Evolutionary conservation across 2,888 invertebrate genomes (phyloP), one percentile per base, ranked within the genome.

Genomic region (Lithophane ornitopus): DNA sequence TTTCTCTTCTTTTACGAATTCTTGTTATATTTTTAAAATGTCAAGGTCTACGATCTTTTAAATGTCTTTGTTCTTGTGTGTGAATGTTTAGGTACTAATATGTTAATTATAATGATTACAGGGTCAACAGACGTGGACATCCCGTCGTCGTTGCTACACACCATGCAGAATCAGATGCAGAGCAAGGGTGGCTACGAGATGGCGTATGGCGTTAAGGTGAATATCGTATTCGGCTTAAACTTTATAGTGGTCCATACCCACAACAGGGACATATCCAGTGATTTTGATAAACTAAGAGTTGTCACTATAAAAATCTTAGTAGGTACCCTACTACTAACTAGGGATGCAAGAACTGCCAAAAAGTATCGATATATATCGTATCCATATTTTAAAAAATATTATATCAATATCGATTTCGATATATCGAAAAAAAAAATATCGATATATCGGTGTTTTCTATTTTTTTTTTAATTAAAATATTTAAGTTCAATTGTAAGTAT

Each of bases 151-250:
- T 97, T 99, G 95, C 97, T 99, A 85, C 98, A 98, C 92, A 98
- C 98, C 87, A 98, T 99, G 92, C 99, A 99, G 95, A 98, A 98
- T 91, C 99, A 99, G 95, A 99, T 99, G 99, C 98, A 98, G 94
- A 98, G 99, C 95, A 99, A 99, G 97, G 99, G 99, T 72, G 99
- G 99, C 87, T 99, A 99, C 93, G 98, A 99, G 93, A 97, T 97
- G 94, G 97, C 97, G 52, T 97, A 97, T 85, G 96, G 97, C 76
- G 97, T 97, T 86, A 97, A 97, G 97, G 97, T 97, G 87, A 88
- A 54, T 52, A 59, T 59, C 8, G 1, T 19, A 34, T 16, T n/a
- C 8, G 16, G 4, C n/a, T 34, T 59, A 16, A n/a, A 49, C 46
- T 19, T 46, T 12, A 26, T 26, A 26, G 4, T 1, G 1, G 34